phyloP scores from a whole-genome alignment of 2,113 vertebrate species.

The Beaufortia kweichowensis region DNA sequence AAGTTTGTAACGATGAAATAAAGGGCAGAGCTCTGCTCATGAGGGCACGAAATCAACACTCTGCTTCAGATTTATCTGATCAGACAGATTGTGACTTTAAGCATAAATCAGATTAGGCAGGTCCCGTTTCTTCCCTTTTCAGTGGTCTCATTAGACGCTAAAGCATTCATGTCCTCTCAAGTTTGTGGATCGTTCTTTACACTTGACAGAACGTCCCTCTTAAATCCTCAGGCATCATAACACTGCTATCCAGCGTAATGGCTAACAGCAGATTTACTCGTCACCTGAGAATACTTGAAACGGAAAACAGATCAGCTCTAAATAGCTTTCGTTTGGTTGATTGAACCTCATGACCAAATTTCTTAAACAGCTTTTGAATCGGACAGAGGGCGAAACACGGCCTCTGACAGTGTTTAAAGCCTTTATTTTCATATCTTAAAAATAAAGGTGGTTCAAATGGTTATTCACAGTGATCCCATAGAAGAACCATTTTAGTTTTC shows the following conservation, averaged over 20 bases:
- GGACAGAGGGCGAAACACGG: not conserved
- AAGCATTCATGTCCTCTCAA: constrained; percentile 30
- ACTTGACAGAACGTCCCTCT: constrained; percentile 28
- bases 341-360: not conserved
- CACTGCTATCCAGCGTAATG: not conserved
- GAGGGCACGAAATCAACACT: constrained; percentile 7
- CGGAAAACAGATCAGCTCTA: not conserved
- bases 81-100: constrained; percentile 41
- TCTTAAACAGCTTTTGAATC: not conserved
- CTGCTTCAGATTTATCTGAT: constrained; percentile 24
- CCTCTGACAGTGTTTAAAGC: too few relatives aligned
- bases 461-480: too few relatives aligned
- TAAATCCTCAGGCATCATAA: constrained; percentile 3
- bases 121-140: constrained; percentile 10
- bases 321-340: not conserved
- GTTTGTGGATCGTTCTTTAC: constrained; percentile 24
- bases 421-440: too few relatives aligned
- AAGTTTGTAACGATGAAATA: not conserved
- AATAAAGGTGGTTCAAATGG: too few relatives aligned
- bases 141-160: constrained; percentile 33
- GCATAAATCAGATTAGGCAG: constrained; percentile 50
- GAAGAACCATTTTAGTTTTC: too few relatives aligned
- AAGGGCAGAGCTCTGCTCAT: constrained; percentile 3
- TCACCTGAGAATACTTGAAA: not conserved
- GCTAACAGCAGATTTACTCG: constrained; percentile 19